Evolutionary conservation across 2,113 vertebrate genomes (phyloP), one percentile per base, ranked within the genome.

Genomic region (Lamprotornis superbus): DNA sequence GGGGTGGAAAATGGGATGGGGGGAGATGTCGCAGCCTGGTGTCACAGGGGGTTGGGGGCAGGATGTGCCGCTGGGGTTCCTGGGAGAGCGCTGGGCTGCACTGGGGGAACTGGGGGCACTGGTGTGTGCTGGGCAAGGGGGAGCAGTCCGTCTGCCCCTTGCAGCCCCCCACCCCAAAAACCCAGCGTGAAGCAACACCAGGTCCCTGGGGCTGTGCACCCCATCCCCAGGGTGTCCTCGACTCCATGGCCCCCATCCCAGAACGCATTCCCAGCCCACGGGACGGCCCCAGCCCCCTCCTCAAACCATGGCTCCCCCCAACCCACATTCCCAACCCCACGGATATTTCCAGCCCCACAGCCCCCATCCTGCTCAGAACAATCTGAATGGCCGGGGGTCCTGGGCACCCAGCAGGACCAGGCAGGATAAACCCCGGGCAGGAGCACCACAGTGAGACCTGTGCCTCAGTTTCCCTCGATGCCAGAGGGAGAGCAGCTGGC

Each of bases 351-450:
- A 49, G 33, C 18, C 49, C 49, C 37, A 28, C 22, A 50, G 0
- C 12, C 21, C 21, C 40, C 85, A 47, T 3, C 55, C 49, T 25
- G 14, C 30, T 5, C 2, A 2, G 39, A 31, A 15, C 37, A 17
- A 47, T 35, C 44, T 1, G 0, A 22, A 12, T 4, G 44, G 16
- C 9, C 0, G 3, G 33, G 37, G 24, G 4, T 67, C 40, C 44
- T 1, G 1, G 6, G 10, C 28, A 10, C 12, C 7, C 60, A 6
- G 60, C 12, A 40, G 39, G 12, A 12, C 12, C 39, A 40, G 40
- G 40, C 40, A 42, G 15, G 40, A 42, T 42, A 15, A 15, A 42
- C 40, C 40, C 40, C 40, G 40, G 40, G 40, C 40, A 42, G 40
- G 40, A 42, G 40, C 40, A 42, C 5, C 40, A 42, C 40, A 42